These are phyloP conservation scores for Iguana delicatissima DNA, from an alignment of 2,797 vertebrate genomes.

Conservation along the genomic window DNA sequence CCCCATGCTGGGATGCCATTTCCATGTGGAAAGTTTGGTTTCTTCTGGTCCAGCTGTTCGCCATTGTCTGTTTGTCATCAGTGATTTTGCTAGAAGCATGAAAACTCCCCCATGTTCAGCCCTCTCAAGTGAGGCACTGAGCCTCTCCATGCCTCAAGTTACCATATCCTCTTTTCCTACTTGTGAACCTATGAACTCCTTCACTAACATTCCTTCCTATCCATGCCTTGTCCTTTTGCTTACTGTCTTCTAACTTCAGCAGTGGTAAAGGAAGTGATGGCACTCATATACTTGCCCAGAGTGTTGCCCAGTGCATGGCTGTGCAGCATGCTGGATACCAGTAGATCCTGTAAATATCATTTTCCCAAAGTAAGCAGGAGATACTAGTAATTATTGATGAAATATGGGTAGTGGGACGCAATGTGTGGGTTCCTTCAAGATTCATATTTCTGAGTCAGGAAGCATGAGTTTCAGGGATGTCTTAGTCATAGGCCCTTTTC, in stretches of 20 bases:
- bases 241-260: not conserved
- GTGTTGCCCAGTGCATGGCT: too few relatives aligned
- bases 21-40: too few relatives aligned
- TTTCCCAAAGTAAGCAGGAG: too few relatives aligned
- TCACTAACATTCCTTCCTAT: too few relatives aligned
- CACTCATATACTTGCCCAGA: not conserved
- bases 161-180: not conserved
- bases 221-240: not conserved
- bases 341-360: not conserved
- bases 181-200: too few relatives aligned
- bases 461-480: slow-evolving; percentile 38
- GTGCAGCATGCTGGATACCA: not conserved
- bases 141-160: not conserved
- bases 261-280: not conserved
- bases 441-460: not conserved
- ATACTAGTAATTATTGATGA: not conserved
- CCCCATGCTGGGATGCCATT: too few relatives aligned
- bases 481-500: not conserved
- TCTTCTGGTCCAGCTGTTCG: not conserved
- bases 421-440: not conserved
- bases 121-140: not conserved
- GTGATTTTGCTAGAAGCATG: not conserved
- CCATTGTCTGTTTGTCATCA: not conserved
- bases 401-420: not conserved
- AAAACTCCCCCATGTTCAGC: not conserved